phyloP scores from a whole-genome alignment of 2,113 vertebrate genomes.

The Prionailurus bengalensis region DNA sequence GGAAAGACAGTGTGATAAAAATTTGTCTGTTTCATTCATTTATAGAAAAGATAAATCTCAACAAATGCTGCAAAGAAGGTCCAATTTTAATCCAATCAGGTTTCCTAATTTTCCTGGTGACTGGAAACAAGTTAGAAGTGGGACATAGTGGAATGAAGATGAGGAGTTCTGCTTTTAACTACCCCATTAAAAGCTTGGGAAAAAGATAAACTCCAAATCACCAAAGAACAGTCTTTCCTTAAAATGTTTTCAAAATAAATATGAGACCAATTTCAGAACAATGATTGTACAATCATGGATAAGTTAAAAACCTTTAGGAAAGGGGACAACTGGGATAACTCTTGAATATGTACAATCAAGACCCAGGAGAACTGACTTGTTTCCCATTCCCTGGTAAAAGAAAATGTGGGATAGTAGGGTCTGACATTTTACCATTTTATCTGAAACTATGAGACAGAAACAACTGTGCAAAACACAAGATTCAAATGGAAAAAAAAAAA shows the following conservation, averaged over 20 bases:
- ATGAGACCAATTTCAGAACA: conserved; percentile 52
- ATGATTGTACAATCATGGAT: neutral
- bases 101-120: neutral
- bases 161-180: conserved; percentile 33
- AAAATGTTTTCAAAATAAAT: conserved; percentile 78
- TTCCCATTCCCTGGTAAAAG: conserved; percentile 51
- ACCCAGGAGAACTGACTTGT: conserved; percentile 9
- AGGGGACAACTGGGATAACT: neutral
- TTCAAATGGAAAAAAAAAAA: conserved; percentile 3
- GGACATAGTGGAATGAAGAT: neutral
- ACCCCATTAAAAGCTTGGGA: conserved; percentile 46
- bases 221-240: conserved; percentile 69
- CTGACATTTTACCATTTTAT: conserved; percentile 40
- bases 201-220: conserved; percentile 71
- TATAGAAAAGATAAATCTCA: neutral
- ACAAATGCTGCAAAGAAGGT: neutral
- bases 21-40: neutral
- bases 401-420: neutral
- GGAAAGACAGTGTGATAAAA: neutral
- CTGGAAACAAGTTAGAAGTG: neutral
- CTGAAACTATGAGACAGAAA: conserved; percentile 32
- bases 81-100: neutral
- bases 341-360: conserved; percentile 31
- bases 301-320: conserved; percentile 37
- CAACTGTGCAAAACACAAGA: conserved; percentile 5